Percentiles rank a stretch among this genome's conserved stretches.
Evolutionary conservation across 2,888 invertebrate genomes (phyloP).

Genomic region (Lydus trimaculatus): DNA sequence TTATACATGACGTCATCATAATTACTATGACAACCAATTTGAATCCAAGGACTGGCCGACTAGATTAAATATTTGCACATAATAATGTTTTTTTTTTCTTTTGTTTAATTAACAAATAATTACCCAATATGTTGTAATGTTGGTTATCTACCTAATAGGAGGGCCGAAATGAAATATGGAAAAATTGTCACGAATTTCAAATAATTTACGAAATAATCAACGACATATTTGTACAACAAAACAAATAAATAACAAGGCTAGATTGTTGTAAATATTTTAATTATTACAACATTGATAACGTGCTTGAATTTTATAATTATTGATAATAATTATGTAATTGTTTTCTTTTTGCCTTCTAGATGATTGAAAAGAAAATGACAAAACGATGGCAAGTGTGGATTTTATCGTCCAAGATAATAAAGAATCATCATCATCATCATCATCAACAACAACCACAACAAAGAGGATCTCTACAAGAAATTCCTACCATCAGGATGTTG

Average conservation of each 20-base stretch:
- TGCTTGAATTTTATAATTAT: background rate
- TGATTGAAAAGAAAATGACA: constrained; percentile 5
- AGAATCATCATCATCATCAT: constrained; percentile 25
- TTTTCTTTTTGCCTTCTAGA: constrained; percentile 23
- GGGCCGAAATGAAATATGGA: background rate
- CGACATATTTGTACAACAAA: background rate
- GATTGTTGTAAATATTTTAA: background rate
- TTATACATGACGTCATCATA: background rate
- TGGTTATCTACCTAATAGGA: background rate
- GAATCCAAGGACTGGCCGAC: background rate
- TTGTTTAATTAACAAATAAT: background rate
- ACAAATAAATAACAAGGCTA: background rate
- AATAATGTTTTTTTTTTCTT: background rate
- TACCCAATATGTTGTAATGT: background rate
- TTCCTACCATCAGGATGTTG: constrained; percentile 73
- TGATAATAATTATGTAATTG: background rate
- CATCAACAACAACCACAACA: no score
- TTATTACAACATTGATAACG: background rate
- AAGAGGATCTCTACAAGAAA: constrained; percentile 37
- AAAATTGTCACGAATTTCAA: background rate
- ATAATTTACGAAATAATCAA: background rate
- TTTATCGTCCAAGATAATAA: no score
- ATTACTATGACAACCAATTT: background rate
- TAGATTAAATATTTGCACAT: background rate
- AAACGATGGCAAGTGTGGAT: constrained; percentile 49